phyloP scores from a whole-genome alignment of 2,797 vertebrate species.

The Apodemus agrarius region DNA sequence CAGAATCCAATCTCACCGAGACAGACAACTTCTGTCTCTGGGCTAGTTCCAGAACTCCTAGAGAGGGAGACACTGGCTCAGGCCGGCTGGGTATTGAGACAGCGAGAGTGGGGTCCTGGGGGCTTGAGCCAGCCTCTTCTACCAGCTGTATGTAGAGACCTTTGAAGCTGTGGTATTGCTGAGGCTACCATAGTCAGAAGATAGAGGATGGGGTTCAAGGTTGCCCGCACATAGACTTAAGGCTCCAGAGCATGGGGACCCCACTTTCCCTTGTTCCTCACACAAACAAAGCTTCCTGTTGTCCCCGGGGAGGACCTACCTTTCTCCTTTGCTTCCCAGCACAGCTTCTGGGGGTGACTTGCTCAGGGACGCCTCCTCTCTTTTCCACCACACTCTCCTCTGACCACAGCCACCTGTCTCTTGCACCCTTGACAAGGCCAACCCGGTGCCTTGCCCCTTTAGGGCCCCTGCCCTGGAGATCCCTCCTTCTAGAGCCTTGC shows the following conservation, averaged over 20 bases:
- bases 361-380: background rate
- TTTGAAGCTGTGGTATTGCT: background rate
- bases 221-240: background rate
- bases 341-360: background rate
- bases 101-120: background rate
- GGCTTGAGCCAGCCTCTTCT: background rate
- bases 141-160: background rate
- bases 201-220: background rate
- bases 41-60: background rate
- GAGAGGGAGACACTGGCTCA: background rate
- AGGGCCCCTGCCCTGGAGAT: background rate
- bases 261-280: background rate
- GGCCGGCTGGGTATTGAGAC: background rate
- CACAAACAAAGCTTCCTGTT: background rate
- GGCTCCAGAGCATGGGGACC: background rate
- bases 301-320: background rate
- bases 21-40: background rate
- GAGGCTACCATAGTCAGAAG: background rate
- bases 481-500: background rate
- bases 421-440: background rate
- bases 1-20: background rate
- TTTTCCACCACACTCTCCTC: background rate
- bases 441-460: background rate
- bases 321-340: background rate
- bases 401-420: background rate